Evolutionary conservation across 2,888 invertebrate species (phyloP).

Genomic region (Monochamus alternatus): DNA sequence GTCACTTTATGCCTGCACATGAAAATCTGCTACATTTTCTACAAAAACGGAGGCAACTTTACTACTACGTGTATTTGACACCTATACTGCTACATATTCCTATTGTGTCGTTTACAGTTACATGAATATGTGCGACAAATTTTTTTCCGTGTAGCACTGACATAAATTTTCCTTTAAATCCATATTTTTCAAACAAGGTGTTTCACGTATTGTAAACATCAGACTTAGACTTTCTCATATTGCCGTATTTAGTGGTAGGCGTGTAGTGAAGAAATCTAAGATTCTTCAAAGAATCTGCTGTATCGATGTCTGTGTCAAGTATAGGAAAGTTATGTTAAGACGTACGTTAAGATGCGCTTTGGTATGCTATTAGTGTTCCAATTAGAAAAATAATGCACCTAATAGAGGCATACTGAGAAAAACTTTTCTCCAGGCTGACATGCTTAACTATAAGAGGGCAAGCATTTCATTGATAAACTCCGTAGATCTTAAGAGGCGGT

Average conservation of each 20-base stretch:
- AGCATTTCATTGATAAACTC: slow-evolving; percentile 11
- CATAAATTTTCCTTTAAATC: too few species aligned
- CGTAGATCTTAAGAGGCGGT: slow-evolving; percentile 16
- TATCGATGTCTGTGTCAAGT: neutral
- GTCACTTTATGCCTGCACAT: too few species aligned
- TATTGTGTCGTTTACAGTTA: too few species aligned
- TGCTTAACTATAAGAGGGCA: neutral
- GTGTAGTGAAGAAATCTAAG: neutral
- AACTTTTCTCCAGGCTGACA: slow-evolving; percentile 5
- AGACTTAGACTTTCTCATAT: slow-evolving; percentile 13
- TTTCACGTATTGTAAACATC: neutral
- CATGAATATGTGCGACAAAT: too few species aligned
- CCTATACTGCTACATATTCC: too few species aligned
- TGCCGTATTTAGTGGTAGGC: slow-evolving; percentile 13
- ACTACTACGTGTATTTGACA: too few species aligned
- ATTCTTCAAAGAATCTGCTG: neutral
- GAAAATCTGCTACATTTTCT: too few species aligned
- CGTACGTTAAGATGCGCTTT: neutral
- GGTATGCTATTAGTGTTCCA: neutral
- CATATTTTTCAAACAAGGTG: too few species aligned
- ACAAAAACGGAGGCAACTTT: too few species aligned
- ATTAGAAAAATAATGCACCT: slow-evolving; percentile 4
- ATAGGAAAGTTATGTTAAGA: slow-evolving; percentile 9
- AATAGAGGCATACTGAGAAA: neutral
- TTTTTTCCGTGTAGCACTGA: too few species aligned